Evolutionary conservation across 2,888 invertebrate genomes (phyloP), one percentile per base, ranked within the genome.

Genomic region (Steinernema scapterisci): DNA sequence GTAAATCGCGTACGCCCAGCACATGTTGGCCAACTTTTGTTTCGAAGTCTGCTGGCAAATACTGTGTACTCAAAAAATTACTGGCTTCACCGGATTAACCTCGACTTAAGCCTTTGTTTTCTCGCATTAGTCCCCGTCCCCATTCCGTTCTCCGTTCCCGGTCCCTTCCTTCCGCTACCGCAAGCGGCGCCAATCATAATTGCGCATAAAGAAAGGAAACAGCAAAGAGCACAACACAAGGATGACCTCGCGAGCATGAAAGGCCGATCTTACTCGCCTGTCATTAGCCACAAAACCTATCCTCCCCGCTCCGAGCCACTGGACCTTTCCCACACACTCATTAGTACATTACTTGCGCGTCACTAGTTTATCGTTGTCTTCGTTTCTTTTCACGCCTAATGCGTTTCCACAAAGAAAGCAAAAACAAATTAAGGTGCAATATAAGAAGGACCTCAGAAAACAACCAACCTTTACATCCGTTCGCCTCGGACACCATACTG

Each of bases 321-420:
- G 63, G 63, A 27, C 63, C 63, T 38, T 63, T 63, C 63, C 63
- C 63, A 63, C 63, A 63, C 63, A 63, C 31, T 63, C 63, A 63
- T 63, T 63, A 63, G 63, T 63, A 31, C 63, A 63, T 63, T 63
- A 63, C 6, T 27, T 63, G 27, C 63, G 63, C 63, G 25, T 38
- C 63, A 63, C 31, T 63, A 38, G 31, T 16, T 31, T 31, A 31
- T 21, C 63, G 31, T 31, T 38, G 63, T 31, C 63, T 25, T 63
- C 13, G 16, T 63, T 63, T 63, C 63, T 31, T 31, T 63, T 63
- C 38, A 63, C 63, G 63, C 63, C 38, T 27, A 31, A 11, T 63
- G 63, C 63, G 27, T 63, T 27, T 13, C 31, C 23, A 63, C 63
- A 63, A 63, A 63, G 23, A 23, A 31, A 19, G 31, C 31, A 25